Evolutionary conservation across 2,797 vertebrate genomes (phyloP).

Genomic region (Synanceia verrucosa): DNA sequence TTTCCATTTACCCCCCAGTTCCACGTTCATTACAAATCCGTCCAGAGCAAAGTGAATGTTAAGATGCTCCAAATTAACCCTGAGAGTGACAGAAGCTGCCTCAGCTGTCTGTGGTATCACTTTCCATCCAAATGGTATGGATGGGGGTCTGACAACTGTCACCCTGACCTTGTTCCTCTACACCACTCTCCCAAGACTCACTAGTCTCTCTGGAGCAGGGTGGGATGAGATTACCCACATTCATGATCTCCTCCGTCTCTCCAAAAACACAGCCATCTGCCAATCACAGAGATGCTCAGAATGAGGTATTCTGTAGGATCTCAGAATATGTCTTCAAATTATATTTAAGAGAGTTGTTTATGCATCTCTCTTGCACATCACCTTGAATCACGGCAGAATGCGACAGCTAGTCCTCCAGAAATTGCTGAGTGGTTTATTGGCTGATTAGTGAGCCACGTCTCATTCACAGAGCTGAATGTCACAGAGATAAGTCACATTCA

Average conservation of each 20-base stretch:
- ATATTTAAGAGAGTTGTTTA: constrained; percentile 12
- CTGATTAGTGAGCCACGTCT: constrained; percentile 34
- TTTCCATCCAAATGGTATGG: constrained; percentile 81
- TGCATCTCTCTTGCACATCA: constrained; percentile 21
- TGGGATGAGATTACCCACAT: constrained; percentile 60
- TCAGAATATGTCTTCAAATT: constrained; percentile 22
- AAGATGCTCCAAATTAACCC: constrained; percentile 79
- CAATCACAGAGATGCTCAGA: constrained; percentile 13
- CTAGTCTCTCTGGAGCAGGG: constrained; percentile 47
- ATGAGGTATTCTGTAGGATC: constrained; percentile 22
- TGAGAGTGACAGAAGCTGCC: constrained; percentile 73
- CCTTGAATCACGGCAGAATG: constrained; percentile 44
- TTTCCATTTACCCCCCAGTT: constrained; percentile 58
- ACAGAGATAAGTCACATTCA: constrained; percentile 30
- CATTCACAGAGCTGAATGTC: constrained; percentile 39
- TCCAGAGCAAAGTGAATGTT: constrained; percentile 72
- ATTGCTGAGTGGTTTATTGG: constrained; percentile 39
- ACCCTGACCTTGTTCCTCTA: constrained; percentile 73
- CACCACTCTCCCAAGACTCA: constrained; percentile 62
- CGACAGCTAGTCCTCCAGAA: constrained; percentile 24
- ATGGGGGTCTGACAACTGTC: constrained; percentile 77
- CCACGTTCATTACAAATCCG: constrained; percentile 73
- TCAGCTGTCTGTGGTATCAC: constrained; percentile 82
- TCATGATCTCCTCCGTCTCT: constrained; percentile 51
- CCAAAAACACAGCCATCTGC: constrained; percentile 52